Conservation (phyloP, 2,797 vertebrate species). For the Rhincodon typus region DNA sequence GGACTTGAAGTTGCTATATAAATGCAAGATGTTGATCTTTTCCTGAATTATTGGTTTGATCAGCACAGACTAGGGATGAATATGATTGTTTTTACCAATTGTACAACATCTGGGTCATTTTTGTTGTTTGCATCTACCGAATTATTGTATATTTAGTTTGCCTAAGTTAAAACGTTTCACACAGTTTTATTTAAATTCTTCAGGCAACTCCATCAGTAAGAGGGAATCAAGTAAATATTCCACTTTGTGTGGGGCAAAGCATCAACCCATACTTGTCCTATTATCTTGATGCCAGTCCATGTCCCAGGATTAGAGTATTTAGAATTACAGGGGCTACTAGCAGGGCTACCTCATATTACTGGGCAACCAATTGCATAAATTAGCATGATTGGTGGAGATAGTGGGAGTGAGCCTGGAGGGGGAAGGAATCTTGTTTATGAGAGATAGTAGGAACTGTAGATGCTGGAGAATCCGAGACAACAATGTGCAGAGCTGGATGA, state of each 20-base stretch:
- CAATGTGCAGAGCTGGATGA: no score
- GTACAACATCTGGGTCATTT: not conserved
- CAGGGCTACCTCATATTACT: not conserved
- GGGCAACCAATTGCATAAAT: not conserved
- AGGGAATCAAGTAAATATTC: not conserved
- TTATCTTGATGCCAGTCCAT: no score
- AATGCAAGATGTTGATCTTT: not conserved
- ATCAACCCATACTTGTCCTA: no score
- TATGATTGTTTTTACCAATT: not conserved
- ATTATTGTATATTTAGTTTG: not conserved
- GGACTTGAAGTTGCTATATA: not conserved
- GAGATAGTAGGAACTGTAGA: no score
- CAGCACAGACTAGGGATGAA: not conserved
- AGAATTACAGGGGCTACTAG: not conserved
- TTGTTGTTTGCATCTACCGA: not conserved
- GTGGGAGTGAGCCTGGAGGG: no score
- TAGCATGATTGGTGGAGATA: not conserved
- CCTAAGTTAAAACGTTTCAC: not conserved
- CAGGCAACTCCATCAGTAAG: not conserved
- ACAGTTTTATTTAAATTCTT: not conserved
- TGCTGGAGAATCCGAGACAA: no score
- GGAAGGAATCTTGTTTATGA: no score
- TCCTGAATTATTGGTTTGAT: not conserved
- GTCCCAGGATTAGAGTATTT: no score
- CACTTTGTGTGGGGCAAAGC: not conserved